A percentile compares a stretch with the other conserved stretches of the same genome.
phyloP scores from a whole-genome alignment of 2,797 vertebrate species.

The Sebastolobus alascanus region DNA sequence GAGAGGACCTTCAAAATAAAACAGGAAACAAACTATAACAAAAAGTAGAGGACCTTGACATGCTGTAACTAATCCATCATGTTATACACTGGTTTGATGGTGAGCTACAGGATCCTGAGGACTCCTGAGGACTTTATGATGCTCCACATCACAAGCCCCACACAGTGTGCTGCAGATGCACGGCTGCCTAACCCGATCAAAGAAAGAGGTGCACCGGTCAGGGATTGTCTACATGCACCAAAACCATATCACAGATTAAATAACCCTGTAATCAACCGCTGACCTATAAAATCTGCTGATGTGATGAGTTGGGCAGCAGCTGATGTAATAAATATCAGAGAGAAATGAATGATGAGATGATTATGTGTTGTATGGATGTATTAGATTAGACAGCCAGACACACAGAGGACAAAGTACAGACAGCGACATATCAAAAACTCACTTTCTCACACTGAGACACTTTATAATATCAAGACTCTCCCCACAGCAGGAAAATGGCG shows the following conservation, averaged over 20 bases:
- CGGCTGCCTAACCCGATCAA: constrained; percentile 32
- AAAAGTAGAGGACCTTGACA: too few species aligned
- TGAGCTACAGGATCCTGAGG: background rate
- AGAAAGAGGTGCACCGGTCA: constrained; percentile 40
- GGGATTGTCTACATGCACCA: constrained; percentile 45
- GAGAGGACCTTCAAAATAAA: too few species aligned
- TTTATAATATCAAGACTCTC: background rate
- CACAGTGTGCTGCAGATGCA: background rate
- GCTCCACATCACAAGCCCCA: background rate
- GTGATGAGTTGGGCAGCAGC: constrained; percentile 10
- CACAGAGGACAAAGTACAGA: background rate
- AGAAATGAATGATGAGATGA: background rate
- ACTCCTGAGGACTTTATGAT: background rate
- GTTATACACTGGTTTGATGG: too few species aligned
- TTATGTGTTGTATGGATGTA: background rate
- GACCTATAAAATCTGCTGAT: constrained; percentile 60
- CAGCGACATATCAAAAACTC: background rate
- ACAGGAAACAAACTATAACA: too few species aligned
- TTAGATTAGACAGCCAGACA: background rate
- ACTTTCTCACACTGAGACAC: background rate
- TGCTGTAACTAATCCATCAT: too few species aligned
- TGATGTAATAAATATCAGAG: background rate
- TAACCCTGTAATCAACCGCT: constrained; percentile 58
- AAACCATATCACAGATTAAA: constrained; percentile 63
- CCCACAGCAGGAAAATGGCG: background rate